Evolutionary conservation across 2,113 vertebrate species (phyloP).

Genomic region (Saccopteryx leptura): DNA sequence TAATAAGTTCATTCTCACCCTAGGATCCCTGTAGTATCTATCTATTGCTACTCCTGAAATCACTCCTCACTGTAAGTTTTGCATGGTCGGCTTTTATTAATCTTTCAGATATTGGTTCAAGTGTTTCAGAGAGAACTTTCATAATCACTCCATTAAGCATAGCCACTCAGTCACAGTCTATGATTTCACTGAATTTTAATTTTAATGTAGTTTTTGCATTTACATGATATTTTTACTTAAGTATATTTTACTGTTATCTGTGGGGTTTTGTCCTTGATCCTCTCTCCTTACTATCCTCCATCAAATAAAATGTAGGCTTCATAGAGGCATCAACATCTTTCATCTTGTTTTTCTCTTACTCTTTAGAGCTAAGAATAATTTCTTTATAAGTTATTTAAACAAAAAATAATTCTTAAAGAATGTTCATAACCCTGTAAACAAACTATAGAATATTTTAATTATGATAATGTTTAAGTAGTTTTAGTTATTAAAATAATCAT

Average conservation of each 20-base stretch:
- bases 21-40: background rate
- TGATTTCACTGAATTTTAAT: background rate
- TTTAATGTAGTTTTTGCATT: background rate
- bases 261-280: background rate
- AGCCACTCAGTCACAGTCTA: background rate
- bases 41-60: background rate
- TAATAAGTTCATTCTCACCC: background rate
- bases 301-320: background rate
- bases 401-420: background rate
- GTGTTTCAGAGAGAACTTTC: background rate
- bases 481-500: background rate
- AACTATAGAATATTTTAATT: background rate
- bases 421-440: background rate
- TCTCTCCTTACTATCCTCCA: background rate
- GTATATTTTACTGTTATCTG: background rate
- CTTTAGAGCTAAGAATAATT: background rate
- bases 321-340: background rate
- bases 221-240: background rate
- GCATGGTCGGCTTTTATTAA: background rate
- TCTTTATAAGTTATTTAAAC: background rate
- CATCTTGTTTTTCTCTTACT: background rate
- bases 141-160: background rate
- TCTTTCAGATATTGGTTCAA: background rate
- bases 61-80: background rate
- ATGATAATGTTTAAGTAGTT: background rate